These are phyloP conservation scores for Porites lutea DNA, from an alignment of 64 coral and sea anemone species.

Conservation along the genomic window DNA sequence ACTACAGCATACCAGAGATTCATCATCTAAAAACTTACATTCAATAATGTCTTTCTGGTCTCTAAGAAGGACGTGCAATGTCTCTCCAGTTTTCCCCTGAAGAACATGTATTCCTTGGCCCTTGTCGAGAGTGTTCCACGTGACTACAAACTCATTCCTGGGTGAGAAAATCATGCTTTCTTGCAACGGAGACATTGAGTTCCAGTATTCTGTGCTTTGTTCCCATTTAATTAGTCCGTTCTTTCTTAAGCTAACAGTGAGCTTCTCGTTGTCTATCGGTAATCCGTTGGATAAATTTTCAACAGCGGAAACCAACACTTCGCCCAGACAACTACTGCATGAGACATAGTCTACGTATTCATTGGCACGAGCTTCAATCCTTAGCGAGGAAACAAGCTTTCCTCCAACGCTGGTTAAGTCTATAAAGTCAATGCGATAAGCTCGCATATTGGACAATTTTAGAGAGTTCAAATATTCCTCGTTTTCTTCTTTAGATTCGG, in stretches of 20 bases:
- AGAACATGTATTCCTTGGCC: neutral
- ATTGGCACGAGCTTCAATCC: no score
- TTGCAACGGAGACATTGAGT: no score
- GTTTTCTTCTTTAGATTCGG: no score
- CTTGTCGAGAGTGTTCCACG: neutral
- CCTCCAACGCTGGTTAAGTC: no score
- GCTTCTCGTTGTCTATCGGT: neutral
- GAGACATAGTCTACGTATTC: no score
- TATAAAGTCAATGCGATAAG: no score
- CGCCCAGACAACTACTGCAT: no score
- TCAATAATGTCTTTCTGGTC: neutral
- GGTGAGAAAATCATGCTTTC: neutral
- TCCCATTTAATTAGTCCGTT: neutral
- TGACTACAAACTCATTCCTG: neutral
- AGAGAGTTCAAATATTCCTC: no score
- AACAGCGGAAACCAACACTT: no score
- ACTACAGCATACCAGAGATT: neutral
- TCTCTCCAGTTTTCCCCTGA: neutral
- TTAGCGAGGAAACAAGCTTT: no score
- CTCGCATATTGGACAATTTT: no score
- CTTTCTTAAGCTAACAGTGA: neutral
- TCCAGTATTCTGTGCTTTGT: neutral
- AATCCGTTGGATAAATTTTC: no score
- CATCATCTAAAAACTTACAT: neutral
- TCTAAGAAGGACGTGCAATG: neutral